phyloP scores from a whole-genome alignment of 1,140 invertebrate genomes.

The Plectrocnemia conspersa region DNA sequence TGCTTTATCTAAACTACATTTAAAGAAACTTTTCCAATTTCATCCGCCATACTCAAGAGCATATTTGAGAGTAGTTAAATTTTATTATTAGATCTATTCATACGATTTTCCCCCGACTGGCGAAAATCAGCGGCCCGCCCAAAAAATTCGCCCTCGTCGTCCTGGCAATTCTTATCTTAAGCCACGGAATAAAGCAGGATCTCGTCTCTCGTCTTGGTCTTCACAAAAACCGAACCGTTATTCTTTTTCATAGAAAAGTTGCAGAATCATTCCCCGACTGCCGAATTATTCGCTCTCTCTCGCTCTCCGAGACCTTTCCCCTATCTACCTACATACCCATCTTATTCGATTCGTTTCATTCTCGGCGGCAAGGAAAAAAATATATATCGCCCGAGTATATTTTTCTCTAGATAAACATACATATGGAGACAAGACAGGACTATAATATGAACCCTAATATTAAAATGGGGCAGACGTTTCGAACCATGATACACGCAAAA shows the following conservation, averaged over 20 bases:
- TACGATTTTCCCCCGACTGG: slow-evolving; percentile 4
- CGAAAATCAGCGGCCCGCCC: slow-evolving; percentile 10
- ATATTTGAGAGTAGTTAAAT: too few species aligned
- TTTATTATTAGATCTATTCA: too few species aligned
- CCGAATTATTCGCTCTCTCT: too few species aligned
- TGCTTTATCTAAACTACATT: too few species aligned
- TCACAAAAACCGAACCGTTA: slow-evolving; percentile 10
- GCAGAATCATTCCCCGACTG: slow-evolving; percentile 29
- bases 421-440: slow-evolving; percentile 27
- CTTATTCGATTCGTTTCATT: slow-evolving; percentile 23
- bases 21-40: too few species aligned
- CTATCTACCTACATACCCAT: slow-evolving; percentile 11
- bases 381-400: slow-evolving; percentile 24
- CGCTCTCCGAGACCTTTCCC: slow-evolving; percentile 4
- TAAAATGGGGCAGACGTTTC: slow-evolving; percentile 24
- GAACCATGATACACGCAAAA: not conserved
- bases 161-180: slow-evolving; percentile 18
- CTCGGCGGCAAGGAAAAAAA: slow-evolving; percentile 15
- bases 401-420: slow-evolving; percentile 34
- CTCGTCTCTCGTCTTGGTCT: not conserved
- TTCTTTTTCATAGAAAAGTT: slow-evolving; percentile 20
- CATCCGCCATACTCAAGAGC: too few species aligned
- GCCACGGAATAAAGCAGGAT: slow-evolving; percentile 6
- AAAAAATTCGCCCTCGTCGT: not conserved
- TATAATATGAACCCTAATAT: slow-evolving; percentile 29